Evolutionary conservation across 2,888 invertebrate species (phyloP).

Genomic region (Archaeoteleia sp.): DNA sequence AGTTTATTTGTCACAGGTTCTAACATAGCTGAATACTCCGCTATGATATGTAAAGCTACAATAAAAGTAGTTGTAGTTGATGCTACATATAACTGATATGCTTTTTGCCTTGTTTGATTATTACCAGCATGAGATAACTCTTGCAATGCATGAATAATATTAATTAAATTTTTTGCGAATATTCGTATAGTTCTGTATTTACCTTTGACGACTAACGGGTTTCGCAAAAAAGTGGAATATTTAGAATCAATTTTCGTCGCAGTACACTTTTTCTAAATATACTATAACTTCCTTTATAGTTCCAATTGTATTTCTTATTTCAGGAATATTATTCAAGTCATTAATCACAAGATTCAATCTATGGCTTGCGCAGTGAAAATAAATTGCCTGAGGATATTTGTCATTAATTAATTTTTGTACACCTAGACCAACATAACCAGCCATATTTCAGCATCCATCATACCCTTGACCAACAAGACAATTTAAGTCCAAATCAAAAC

Average conservation of each 20-base stretch:
- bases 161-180: constrained; percentile 5
- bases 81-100: no score
- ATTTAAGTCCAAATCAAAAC: constrained; percentile 4
- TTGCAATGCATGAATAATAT: neutral
- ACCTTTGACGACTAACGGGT: constrained; percentile 12
- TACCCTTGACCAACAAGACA: neutral
- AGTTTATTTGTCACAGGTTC: no score
- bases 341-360: constrained; percentile 5
- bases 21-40: no score
- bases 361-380: constrained; percentile 3
- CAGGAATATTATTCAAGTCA: constrained; percentile 4
- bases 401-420: constrained; percentile 8
- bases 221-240: constrained; percentile 10
- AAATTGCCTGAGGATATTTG: constrained; percentile 2
- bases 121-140: neutral
- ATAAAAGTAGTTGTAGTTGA: no score
- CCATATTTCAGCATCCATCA: constrained; percentile 9
- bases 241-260: neutral
- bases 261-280: constrained; percentile 12
- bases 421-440: constrained; percentile 3
- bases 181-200: constrained; percentile 10
- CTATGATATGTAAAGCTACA: no score
- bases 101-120: no score
- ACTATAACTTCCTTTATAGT: constrained; percentile 9
- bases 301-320: constrained; percentile 2